Evolutionary conservation across 2,113 vertebrate species (phyloP).

Genomic region (Numida meleagris): DNA sequence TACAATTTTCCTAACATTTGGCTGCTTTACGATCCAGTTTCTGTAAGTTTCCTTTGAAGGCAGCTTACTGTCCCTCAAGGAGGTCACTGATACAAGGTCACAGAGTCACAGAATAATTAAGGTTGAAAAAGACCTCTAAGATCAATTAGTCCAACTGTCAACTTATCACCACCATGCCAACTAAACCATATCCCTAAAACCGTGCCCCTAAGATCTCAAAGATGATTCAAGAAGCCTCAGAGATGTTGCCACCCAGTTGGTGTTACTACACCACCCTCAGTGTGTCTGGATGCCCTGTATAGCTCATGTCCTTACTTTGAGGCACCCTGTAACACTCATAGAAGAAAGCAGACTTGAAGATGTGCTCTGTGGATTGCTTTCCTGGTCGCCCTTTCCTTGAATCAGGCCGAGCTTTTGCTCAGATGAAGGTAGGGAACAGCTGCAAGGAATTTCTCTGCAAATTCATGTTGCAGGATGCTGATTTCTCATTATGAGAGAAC

Average conservation of each 20-base stretch:
- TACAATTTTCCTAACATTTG: background rate
- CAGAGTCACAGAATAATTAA: no score
- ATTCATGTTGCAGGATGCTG: slow-evolving; percentile 44
- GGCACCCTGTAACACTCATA: background rate
- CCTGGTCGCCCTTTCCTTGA: background rate
- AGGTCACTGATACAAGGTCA: background rate
- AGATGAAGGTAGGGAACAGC: background rate
- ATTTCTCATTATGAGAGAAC: slow-evolving; percentile 50
- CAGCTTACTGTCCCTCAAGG: background rate
- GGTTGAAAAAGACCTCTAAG: no score
- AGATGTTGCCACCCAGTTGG: background rate
- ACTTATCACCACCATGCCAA: no score
- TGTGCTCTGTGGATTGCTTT: background rate
- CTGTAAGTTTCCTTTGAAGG: background rate
- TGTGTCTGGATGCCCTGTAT: background rate
- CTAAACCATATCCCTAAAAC: no score
- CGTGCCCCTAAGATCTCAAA: no score
- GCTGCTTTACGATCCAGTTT: background rate
- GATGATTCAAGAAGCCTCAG: background rate
- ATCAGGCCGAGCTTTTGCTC: background rate
- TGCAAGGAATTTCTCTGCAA: slow-evolving; percentile 4
- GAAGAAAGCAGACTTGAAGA: background rate
- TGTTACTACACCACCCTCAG: background rate
- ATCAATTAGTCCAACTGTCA: no score
- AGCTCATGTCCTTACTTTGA: background rate